Evolutionary conservation across 2,888 invertebrate genomes (phyloP).

Genomic region (Ommatoiulus sabulosus): DNA sequence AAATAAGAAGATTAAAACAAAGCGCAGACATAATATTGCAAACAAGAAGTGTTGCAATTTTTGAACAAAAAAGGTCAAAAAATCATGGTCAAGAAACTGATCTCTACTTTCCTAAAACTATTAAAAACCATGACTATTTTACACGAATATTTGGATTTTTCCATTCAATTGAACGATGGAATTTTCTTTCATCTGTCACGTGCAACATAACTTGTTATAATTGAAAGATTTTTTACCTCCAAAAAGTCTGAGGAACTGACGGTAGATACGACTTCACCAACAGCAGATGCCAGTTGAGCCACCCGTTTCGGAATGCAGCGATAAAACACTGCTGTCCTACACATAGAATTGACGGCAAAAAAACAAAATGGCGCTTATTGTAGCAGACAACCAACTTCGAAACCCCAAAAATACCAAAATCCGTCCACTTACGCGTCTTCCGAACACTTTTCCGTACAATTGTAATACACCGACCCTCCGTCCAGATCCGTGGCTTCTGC

Average conservation of each 20-base stretch:
- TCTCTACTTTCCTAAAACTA: too few species aligned
- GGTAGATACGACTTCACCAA: constrained; percentile 52
- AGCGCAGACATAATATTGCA: too few species aligned
- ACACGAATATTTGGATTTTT: too few species aligned
- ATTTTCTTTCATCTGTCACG: too few species aligned
- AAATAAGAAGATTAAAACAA: too few species aligned
- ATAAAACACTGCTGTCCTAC: constrained; percentile 71
- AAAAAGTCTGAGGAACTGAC: constrained; percentile 48
- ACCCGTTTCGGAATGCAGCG: constrained; percentile 71
- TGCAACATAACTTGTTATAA: too few species aligned
- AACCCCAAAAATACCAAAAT: background rate
- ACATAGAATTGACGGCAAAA: constrained; percentile 60
- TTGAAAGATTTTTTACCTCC: background rate
- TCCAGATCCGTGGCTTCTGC: constrained; percentile 49
- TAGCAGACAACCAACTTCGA: background rate
- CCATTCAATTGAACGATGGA: too few species aligned
- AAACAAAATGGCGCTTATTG: background rate
- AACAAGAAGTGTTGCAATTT: too few species aligned
- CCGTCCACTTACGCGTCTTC: constrained; percentile 60
- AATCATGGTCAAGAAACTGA: too few species aligned
- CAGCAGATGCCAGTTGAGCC: constrained; percentile 64
- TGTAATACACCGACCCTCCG: constrained; percentile 57
- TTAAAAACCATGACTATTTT: too few species aligned
- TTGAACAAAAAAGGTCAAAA: too few species aligned
- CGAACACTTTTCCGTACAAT: constrained; percentile 58